Evolutionary conservation across 2,113 vertebrate species (phyloP), one percentile per base, ranked within the genome.

Genomic region (Ageneiosus marmoratus): DNA sequence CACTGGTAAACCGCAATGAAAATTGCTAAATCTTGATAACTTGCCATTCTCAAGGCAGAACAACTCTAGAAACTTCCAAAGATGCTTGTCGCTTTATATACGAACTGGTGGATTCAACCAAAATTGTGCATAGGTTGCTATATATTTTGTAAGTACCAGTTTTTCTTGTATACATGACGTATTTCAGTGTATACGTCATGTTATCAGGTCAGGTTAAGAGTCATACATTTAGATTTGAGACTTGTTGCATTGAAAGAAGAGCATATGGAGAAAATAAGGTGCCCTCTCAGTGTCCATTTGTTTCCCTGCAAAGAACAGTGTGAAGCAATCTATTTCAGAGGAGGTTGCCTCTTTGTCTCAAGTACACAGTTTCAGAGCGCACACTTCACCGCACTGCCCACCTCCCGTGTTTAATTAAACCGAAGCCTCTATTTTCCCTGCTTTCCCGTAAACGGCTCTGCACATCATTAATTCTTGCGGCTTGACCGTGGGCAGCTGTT

Each of bases 361-460:
- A 78, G 76, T 44, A 46, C 50, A 55, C 73, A 75, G 32, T 76
- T 34, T 73, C 73, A 76, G 48, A 53, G 50, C 22, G 76, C 24
- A 77, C 51, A 24, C 76, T 60, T 46, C 76, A 60, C 55, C 24
- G 37, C 13, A 13, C 55, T 78, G 76, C 76, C 55, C 81, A 82
- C 74, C 74, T 82, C 53, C 73, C 55, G 50, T 75, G 58, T 84
- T 84, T 87, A 87, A 87, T 87, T 87, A 87, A 87, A 67, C 70
- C 60, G n/a, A 58, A 84, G 85, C 77, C 80, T 69, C 29, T 81
- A 37, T 84, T 86, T 67, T 67, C 50, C 67, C 65, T 75, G 48
- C 55, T 79, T 82, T 87, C 75, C 58, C 4, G 75, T 87, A 84
- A 87, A 84, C 77, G 67, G 58, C 56, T 81, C 73, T 74, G 82